Percentiles rank a stretch among this genome's conserved stretches.
phyloP scores from a whole-genome alignment of 2,888 invertebrate species.

The Diadegma fenestrale region DNA sequence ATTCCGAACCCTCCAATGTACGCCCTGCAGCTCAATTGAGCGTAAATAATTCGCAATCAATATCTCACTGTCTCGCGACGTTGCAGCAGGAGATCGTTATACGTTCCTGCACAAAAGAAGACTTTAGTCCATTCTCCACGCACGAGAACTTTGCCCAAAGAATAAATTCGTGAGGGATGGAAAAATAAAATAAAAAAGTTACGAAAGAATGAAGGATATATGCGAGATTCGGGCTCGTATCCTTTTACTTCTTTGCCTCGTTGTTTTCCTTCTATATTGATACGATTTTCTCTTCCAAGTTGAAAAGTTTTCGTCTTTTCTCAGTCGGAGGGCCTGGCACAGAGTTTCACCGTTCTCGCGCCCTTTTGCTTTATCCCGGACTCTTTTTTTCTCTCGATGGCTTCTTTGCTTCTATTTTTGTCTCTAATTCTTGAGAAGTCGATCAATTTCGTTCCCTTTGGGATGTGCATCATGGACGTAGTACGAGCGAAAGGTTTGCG shows the following conservation, averaged over 20 bases:
- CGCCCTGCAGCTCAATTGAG: neutral
- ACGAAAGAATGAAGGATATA: conserved; percentile 53
- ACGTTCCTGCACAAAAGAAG: conserved; percentile 54
- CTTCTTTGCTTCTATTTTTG: neutral
- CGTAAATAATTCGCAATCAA: neutral
- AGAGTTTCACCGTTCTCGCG: conserved; percentile 18
- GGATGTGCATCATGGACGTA: conserved; percentile 29
- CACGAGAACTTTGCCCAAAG: conserved; percentile 55
- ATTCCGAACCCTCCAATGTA: too few species aligned
- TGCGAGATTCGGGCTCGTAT: conserved; percentile 43
- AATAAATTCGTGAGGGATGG: conserved; percentile 32
- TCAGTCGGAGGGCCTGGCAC: conserved; percentile 19
- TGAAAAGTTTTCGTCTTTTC: conserved; percentile 50
- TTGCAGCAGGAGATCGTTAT: conserved; percentile 48
- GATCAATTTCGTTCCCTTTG: conserved; percentile 60
- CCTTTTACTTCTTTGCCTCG: conserved; percentile 36
- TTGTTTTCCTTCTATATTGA: conserved; percentile 36
- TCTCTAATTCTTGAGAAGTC: conserved; percentile 26
- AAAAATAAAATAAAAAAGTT: conserved; percentile 51
- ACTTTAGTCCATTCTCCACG: conserved; percentile 40
- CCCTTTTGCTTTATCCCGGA: neutral
- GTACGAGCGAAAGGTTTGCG: conserved; percentile 6
- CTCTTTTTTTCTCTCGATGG: neutral
- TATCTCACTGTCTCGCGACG: conserved; percentile 31
- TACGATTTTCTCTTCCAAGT: conserved; percentile 38